A percentile compares a stretch with the other conserved stretches of the same genome.
These are phyloP conservation scores for Cirrhinus molitorella DNA, from an alignment of 2,797 vertebrate genomes.

Conservation along the genomic window DNA sequence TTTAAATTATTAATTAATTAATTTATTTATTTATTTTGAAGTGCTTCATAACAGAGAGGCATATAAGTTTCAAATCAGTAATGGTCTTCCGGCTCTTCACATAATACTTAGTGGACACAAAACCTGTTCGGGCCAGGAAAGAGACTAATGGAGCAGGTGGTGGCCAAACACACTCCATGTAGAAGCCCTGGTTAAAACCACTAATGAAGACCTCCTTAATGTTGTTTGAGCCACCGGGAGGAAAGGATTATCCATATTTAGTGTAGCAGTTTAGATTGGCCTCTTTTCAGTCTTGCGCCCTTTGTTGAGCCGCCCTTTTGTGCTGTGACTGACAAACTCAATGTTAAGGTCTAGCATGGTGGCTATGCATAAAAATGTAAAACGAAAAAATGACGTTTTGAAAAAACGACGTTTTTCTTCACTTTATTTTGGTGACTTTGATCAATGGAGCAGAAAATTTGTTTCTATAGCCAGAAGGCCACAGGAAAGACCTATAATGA, in stretches of 20 bases:
- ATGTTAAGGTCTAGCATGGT: constrained; percentile 63
- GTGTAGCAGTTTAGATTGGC: constrained; percentile 63
- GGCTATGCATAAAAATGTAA: constrained; percentile 64
- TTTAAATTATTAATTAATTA: no score
- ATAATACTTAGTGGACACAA: constrained; percentile 5
- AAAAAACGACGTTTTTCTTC: constrained; percentile 51
- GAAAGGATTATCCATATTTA: constrained; percentile 69
- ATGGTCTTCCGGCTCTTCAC: constrained; percentile 51
- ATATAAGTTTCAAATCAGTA: constrained; percentile 53
- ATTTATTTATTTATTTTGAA: neutral
- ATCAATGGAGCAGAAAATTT: constrained; percentile 69
- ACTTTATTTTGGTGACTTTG: constrained; percentile 68
- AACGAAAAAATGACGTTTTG: constrained; percentile 52
- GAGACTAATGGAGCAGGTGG: constrained; percentile 69
- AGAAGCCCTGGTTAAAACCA: constrained; percentile 53
- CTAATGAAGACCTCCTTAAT: constrained; percentile 70
- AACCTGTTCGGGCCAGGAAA: constrained; percentile 38
- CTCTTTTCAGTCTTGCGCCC: constrained; percentile 55
- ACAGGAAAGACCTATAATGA: constrained; percentile 47
- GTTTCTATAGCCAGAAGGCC: constrained; percentile 61
- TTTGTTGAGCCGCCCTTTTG: constrained; percentile 61
- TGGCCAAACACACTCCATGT: constrained; percentile 56
- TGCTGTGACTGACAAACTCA: constrained; percentile 66
- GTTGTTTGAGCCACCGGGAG: constrained; percentile 64
- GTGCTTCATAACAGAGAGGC: constrained; percentile 23